phyloP scores from a whole-genome alignment of 2,113 vertebrate genomes.

The Brienomyrus longianalis region DNA sequence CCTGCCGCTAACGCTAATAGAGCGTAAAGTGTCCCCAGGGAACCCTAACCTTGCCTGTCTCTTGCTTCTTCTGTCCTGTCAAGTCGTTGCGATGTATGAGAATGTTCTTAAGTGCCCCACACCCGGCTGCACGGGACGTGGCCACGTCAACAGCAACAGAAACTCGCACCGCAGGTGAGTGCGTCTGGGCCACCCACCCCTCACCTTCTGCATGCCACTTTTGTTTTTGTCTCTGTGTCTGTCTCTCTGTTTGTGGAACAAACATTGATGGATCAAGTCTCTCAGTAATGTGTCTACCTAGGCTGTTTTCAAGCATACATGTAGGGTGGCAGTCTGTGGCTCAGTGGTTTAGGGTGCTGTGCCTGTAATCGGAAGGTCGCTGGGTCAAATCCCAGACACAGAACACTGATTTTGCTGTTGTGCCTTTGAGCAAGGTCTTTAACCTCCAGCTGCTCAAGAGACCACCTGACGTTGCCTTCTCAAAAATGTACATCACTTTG shows the following conservation, averaged over 20 bases:
- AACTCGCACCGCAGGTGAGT: constrained; percentile 99
- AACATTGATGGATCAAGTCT: neutral
- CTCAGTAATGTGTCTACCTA: neutral
- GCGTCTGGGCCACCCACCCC: neutral
- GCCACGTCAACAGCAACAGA: constrained; percentile 99
- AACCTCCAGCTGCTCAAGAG: neutral
- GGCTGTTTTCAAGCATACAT: neutral
- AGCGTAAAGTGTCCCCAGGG: constrained; percentile 40
- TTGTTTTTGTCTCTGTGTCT: neutral
- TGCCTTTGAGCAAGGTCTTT: neutral
- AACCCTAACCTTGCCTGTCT: constrained; percentile 63
- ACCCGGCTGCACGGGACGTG: constrained; percentile 97
- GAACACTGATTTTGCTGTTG: neutral
- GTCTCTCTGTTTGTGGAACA: neutral
- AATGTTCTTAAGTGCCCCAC: constrained; percentile 99
- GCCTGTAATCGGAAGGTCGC: neutral
- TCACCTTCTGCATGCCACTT: neutral
- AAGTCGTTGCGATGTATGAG: constrained; percentile 99
- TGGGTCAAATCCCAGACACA: neutral
- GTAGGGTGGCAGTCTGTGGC: neutral
- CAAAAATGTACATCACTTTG: neutral
- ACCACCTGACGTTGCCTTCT: neutral
- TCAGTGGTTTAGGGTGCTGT: neutral
- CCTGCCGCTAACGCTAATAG: constrained; percentile 8
- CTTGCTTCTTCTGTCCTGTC: constrained; percentile 60